Evolutionary conservation across 2,113 vertebrate species (phyloP).

Genomic region (Campylorhamphus procurvoides): DNA sequence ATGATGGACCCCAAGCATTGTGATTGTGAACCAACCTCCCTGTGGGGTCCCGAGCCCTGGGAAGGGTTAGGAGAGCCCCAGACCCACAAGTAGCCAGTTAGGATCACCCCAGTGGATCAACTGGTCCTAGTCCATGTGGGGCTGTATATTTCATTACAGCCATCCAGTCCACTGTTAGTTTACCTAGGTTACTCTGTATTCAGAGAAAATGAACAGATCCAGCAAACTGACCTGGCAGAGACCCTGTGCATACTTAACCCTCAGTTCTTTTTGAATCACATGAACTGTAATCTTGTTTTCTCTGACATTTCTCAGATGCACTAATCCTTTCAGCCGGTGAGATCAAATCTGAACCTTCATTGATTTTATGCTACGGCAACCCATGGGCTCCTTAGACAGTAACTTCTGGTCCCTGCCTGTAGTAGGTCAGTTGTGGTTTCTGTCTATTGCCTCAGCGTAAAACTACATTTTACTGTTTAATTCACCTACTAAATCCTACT

Average conservation of each 20-base stretch:
- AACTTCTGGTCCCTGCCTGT: neutral
- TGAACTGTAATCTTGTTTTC: conserved; percentile 49
- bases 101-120: neutral
- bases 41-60: neutral
- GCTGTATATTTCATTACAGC: neutral
- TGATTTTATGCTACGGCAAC: neutral
- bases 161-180: neutral
- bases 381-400: neutral
- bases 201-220: neutral
- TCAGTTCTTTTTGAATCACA: conserved; percentile 34
- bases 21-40: rapidly evolving
- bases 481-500: neutral
- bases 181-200: neutral
- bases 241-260: neutral
- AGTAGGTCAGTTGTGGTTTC: neutral
- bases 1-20: rapidly evolving
- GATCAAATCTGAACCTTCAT: neutral
- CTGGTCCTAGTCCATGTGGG: rapidly evolving
- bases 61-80: neutral
- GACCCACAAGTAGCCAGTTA: neutral
- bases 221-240: neutral
- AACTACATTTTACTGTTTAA: neutral
- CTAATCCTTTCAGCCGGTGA: conserved; percentile 39
- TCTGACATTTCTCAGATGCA: conserved; percentile 45
- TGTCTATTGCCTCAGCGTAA: neutral